Percentiles rank a stretch among this genome's conserved stretches.
These are phyloP conservation scores for Indri indri DNA, from an alignment of 2,113 vertebrate species.

Conservation along the genomic window DNA sequence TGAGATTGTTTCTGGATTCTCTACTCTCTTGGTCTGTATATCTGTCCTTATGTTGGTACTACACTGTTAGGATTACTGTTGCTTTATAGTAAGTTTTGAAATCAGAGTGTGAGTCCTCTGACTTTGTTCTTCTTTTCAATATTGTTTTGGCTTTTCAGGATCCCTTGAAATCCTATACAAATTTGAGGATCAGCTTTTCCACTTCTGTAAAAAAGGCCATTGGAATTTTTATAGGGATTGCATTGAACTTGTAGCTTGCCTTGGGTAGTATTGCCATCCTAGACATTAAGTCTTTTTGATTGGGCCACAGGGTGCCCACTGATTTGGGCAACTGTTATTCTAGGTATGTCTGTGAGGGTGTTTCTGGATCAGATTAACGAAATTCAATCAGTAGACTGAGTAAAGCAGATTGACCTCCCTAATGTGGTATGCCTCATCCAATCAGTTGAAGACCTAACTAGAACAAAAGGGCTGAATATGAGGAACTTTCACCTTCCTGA, in stretches of 20 bases:
- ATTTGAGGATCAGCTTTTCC: not conserved
- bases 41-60: not conserved
- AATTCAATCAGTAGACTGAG: not conserved
- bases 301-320: not conserved
- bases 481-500: not conserved
- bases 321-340: not conserved
- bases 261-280: not conserved
- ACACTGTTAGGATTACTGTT: not conserved
- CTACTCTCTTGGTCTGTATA: not conserved
- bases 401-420: not conserved
- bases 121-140: not conserved
- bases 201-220: not conserved
- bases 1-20: not conserved
- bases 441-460: not conserved
- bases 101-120: not conserved
- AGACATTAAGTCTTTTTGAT: not conserved
- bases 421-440: not conserved
- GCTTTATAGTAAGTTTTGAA: not conserved
- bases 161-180: not conserved
- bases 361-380: not conserved
- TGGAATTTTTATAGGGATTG: conserved; percentile 4
- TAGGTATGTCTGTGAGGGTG: not conserved
- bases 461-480: not conserved
- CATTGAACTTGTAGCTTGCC: not conserved
- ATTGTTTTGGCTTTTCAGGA: not conserved